Conservation (phyloP, 2,113 vertebrate genomes). For the Spilogale gracilis region DNA sequence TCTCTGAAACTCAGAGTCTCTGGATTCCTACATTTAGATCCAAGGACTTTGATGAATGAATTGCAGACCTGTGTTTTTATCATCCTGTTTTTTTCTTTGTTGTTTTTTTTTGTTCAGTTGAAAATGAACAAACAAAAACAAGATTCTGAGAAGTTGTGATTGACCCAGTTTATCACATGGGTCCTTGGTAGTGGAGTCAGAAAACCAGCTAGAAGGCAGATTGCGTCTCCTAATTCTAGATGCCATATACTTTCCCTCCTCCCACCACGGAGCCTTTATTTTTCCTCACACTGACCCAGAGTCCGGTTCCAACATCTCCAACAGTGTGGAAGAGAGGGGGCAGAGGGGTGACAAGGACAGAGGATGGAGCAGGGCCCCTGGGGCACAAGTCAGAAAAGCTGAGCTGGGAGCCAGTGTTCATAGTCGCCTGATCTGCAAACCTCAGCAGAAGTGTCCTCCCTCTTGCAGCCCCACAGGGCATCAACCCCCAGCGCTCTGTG, state of each 20-base stretch:
- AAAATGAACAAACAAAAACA: not conserved
- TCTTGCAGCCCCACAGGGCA: not conserved
- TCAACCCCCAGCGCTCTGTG: not conserved
- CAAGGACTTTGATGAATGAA: not conserved
- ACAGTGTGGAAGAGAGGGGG: too few relatives aligned
- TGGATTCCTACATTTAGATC: not conserved
- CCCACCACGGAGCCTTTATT: too few relatives aligned
- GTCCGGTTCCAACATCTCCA: not conserved
- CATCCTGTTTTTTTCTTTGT: not conserved
- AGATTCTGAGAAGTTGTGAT: not conserved
- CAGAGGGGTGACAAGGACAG: not conserved
- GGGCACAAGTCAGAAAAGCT: not conserved
- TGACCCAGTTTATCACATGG: not conserved
- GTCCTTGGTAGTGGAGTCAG: not conserved
- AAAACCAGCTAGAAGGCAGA: not conserved
- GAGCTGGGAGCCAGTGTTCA: not conserved
- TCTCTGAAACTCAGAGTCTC: not conserved
- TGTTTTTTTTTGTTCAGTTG: not conserved
- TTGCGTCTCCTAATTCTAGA: not conserved
- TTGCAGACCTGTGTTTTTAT: not conserved
- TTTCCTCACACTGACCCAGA: not conserved
- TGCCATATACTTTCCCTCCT: accelerated
- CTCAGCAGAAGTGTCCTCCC: not conserved
- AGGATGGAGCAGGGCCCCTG: not conserved
- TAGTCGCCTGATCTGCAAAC: not conserved